Conservation (phyloP, 2,888 invertebrate species). For the Abrostola tripartita region DNA sequence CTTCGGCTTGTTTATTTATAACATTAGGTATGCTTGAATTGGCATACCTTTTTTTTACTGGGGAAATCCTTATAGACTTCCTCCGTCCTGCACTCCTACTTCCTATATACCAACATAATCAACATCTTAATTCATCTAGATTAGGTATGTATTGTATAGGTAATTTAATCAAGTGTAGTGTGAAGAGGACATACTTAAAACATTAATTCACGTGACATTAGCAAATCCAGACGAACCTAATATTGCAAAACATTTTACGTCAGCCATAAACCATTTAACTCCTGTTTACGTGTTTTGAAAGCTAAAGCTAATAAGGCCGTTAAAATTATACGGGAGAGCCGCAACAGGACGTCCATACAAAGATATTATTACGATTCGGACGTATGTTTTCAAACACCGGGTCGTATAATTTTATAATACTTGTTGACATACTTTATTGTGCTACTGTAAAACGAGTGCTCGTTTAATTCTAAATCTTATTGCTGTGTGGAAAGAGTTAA, state of each 20-base stretch:
- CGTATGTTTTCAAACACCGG: conserved; percentile 80
- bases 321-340: conserved; percentile 78
- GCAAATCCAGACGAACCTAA: conserved; percentile 35
- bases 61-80: too few relatives aligned
- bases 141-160: too few relatives aligned
- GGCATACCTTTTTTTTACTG: too few relatives aligned
- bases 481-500: conserved; percentile 7
- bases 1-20: too few relatives aligned
- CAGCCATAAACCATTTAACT: conserved; percentile 73
- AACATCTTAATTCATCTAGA: too few relatives aligned
- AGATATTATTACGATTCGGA: conserved; percentile 74
- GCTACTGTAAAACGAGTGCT: conserved; percentile 21
- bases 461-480: conserved; percentile 47
- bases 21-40: too few relatives aligned
- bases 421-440: conserved; percentile 61
- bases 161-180: too few relatives aligned
- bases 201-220: not conserved
- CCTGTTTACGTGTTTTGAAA: conserved; percentile 78
- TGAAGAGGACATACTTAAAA: too few relatives aligned
- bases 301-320: conserved; percentile 79
- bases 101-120: too few relatives aligned
- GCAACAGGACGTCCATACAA: conserved; percentile 73
- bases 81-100: too few relatives aligned
- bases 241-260: conserved; percentile 70
- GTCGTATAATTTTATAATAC: conserved; percentile 81